Percentiles rank a stretch among this genome's conserved stretches.
Conservation (phyloP, 2,113 vertebrate species). For the Ciconia maguari region DNA sequence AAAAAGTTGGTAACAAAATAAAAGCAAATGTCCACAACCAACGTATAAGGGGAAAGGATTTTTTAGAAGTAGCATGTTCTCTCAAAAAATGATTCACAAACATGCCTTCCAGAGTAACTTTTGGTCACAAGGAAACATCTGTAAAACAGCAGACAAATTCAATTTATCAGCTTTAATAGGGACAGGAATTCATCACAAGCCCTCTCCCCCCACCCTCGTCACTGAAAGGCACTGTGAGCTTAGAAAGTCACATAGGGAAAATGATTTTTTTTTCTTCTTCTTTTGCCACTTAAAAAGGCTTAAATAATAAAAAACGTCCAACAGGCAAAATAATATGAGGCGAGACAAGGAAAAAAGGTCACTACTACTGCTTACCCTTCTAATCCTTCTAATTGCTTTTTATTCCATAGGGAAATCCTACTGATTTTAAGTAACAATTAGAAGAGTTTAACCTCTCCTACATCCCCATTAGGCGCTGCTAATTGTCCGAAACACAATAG, state of each 20-base stretch:
- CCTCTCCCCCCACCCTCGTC: accelerated
- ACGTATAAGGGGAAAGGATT: not conserved
- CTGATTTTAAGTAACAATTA: not conserved
- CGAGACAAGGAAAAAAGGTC: not conserved
- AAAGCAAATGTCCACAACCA: not conserved
- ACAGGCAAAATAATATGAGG: not conserved
- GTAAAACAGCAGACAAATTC: not conserved
- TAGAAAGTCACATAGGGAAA: not conserved
- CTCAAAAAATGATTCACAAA: not conserved
- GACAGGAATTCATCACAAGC: not conserved
- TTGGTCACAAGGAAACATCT: not conserved
- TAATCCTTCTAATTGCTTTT: slow-evolving; percentile 24
- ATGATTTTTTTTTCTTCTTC: not conserved
- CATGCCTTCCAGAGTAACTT: not conserved
- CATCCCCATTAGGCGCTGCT: not conserved
- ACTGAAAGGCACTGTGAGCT: not conserved
- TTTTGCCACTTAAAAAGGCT: not conserved
- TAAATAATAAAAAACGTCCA: not conserved
- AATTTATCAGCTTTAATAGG: not conserved
- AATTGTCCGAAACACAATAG: not conserved
- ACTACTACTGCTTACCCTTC: not conserved
- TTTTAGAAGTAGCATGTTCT: not conserved
- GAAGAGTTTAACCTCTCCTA: not conserved
- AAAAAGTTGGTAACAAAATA: not conserved
- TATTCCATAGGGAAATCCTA: slow-evolving; percentile 16